Base-by-base conservation (phyloP, 2,888 invertebrate species). In the Rapana venosa region DNA sequence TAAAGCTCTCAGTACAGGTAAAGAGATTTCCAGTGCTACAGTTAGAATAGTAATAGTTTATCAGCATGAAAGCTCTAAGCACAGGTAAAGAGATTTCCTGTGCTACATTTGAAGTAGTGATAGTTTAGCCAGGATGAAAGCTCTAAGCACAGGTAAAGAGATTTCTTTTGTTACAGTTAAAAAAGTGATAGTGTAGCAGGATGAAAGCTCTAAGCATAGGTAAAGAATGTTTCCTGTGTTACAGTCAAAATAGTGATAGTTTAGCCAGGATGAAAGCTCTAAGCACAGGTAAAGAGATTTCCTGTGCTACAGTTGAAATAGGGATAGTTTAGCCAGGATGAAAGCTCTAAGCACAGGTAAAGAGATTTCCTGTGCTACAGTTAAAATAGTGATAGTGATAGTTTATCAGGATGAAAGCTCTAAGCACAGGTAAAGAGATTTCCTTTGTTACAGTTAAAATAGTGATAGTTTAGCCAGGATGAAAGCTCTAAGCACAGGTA, bases 401-500 rank as follows among this genome's bases (percentile, higher is more conserved):
- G n/a, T n/a, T n/a, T n/a, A n/a, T n/a, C 95, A 74, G 96, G 96
- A 95, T 96, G 94, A 96, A 96, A 90, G 96, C 95, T 30, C 93
- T 94, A 36, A 95, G 95, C 86, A 96, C 96, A 91, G 96, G 96
- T 96, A 81, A 87, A 79, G 35, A 5, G n/a, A n/a, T 17, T 22
- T 88, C 47, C 36, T 36, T 77, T 47, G n/a, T 77, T 70, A 32
- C 32, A 15, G 20, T 35, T 17, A 17, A 32, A 66, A 20, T 15
- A 32, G 1, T 26, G 5, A 22, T 70, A 32, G n/a, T 13, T 20
- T 20, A 58, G n/a, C n/a, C n/a, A n/a, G n/a, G n/a, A n/a, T n/a
- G n/a, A n/a, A n/a, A n/a, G n/a, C n/a, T n/a, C n/a, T n/a, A n/a
- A n/a, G n/a, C n/a, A n/a, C n/a, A n/a, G n/a, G n/a, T n/a, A n/a